phyloP scores from a whole-genome alignment of 1,140 invertebrate genomes.

The Drosophila watanabei region DNA sequence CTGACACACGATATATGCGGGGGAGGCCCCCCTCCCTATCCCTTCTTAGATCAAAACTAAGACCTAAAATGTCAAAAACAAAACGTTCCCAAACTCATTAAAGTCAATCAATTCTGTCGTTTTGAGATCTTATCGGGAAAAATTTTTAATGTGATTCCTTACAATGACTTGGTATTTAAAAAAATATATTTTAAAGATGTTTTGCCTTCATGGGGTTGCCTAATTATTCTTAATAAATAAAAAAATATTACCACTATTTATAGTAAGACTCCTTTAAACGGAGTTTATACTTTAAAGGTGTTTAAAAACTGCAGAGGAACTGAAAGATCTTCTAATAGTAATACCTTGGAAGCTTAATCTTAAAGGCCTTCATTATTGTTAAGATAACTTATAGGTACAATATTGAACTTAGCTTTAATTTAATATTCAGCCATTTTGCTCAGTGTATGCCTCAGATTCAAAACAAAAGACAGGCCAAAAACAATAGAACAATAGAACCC shows the following conservation, averaged over 20 bases:
- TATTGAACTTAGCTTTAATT: background rate
- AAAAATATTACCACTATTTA: background rate
- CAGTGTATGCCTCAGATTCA: background rate
- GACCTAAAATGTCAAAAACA: constrained; percentile 7
- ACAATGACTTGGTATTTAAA: background rate
- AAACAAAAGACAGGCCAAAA: background rate
- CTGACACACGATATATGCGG: constrained; percentile 33
- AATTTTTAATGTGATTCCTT: background rate
- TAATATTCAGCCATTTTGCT: background rate
- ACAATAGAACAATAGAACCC: background rate
- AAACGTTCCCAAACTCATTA: constrained; percentile 9
- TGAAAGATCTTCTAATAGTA: too few species aligned
- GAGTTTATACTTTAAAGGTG: too few species aligned
- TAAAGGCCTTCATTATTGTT: background rate
- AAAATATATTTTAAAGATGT: background rate
- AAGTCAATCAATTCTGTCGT: background rate
- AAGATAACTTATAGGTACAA: background rate
- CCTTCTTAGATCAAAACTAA: constrained; percentile 12
- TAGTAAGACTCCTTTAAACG: background rate
- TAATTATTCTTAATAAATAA: too few species aligned
- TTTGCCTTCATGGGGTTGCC: too few species aligned
- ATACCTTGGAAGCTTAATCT: background rate
- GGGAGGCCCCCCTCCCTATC: background rate
- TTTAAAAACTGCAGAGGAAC: too few species aligned
- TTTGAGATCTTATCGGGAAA: background rate